Base-by-base conservation (phyloP, 2,888 invertebrate species). In the Homarus gammarus region DNA sequence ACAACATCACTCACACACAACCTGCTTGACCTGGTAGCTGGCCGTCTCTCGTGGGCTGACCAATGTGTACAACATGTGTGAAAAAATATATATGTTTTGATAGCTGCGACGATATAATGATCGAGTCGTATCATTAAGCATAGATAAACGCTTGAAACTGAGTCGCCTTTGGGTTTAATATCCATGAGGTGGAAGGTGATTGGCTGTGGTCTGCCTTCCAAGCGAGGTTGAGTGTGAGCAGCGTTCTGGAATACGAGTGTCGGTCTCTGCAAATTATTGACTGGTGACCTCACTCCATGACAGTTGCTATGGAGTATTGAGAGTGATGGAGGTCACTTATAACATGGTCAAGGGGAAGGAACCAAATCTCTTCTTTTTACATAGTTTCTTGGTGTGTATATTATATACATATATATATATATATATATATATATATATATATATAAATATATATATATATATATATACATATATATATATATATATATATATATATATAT, bases 361-460 rank as follows among this genome's bases (percentile, higher is more conserved):
- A 64, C 31, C 31, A 27, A 64, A 64, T 3, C 64, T 64, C 64
- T n/a, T 8, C 22, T 0, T 6, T 27, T n/a, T 64, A 56, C 12
- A n/a, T n/a, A 44, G 44, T 44, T 44, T 8, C 44, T 12, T 12
- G 44, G 44, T 44, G 44, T 44, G 5, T 44, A 56, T 56, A 15
- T 56, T 68, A 68, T 68, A 68, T 68, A 68, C 68, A 68, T 68
- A 68, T 68, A 68, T 68, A 68, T 68, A 68, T 68, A 68, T 68
- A 68, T 68, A 68, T 68, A 68, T 68, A 15, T 68, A 68, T 68
- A 68, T 68, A 68, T 68, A 68, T 68, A 68, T 68, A 27, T 68
- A 68, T 68, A 68, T 68, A 27, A 68, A 68, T 68, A 27, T 68
- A 68, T 68, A 68, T 68, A 68, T 68, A 68, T 68, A 68, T 68